A percentile compares a stretch with the other conserved stretches of the same genome.
phyloP scores from a whole-genome alignment of 2,113 vertebrate genomes.

The Origma solitaria region DNA sequence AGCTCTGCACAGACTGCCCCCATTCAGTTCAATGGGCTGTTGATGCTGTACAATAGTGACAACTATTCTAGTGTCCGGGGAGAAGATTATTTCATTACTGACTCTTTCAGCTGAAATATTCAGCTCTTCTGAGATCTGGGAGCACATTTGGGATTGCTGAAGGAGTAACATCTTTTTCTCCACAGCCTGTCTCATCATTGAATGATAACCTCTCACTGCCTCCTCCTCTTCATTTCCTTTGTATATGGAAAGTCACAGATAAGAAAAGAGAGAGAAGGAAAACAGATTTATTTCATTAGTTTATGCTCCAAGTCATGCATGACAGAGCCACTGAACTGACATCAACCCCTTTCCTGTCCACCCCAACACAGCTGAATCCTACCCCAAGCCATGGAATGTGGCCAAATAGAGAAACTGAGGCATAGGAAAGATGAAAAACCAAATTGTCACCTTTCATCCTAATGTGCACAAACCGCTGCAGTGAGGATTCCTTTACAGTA shows the following conservation, averaged over 20 bases:
- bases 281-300: constrained; percentile 18
- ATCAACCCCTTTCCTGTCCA: background rate
- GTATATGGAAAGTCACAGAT: constrained; percentile 9
- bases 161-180: constrained; percentile 24
- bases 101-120: constrained; percentile 37
- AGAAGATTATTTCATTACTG: background rate
- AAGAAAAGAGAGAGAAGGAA: constrained; percentile 11
- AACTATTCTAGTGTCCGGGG: background rate
- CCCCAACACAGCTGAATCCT: background rate
- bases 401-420: background rate
- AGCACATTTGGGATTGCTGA: background rate
- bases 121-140: constrained; percentile 14
- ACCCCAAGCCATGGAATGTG: background rate
- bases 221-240: constrained; percentile 8
- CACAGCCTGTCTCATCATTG: background rate
- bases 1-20: background rate
- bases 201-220: background rate
- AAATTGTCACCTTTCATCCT: background rate
- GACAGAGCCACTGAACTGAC: background rate
- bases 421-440: background rate
- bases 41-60: constrained; percentile 1
- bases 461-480: background rate
- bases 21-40: background rate
- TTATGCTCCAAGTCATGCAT: background rate
- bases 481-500: background rate